phyloP scores from a whole-genome alignment of 2,888 invertebrate species.

The Apantesis nais region DNA sequence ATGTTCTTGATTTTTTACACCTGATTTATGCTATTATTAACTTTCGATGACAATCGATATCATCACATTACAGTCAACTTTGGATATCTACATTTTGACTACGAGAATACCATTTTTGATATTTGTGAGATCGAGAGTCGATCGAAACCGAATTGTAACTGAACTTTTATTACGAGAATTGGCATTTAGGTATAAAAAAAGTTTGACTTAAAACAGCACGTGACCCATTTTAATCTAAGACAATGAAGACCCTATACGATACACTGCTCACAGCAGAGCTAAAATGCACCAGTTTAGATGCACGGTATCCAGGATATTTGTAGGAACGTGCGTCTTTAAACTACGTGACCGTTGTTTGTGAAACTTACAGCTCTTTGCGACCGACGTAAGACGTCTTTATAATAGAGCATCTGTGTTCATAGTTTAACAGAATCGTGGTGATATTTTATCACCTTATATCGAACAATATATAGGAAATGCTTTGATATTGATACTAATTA shows the following conservation, averaged over 20 bases:
- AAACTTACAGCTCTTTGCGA: conserved; percentile 5
- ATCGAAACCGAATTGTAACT: no score
- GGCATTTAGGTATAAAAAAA: background rate
- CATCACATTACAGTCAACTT: no score
- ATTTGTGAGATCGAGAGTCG: no score
- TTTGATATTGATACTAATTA: no score
- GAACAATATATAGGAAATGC: no score
- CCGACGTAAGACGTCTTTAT: background rate
- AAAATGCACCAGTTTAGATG: background rate
- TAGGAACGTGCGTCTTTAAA: conserved; percentile 6
- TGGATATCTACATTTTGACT: no score
- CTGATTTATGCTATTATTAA: no score
- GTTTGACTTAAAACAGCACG: background rate
- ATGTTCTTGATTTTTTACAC: no score
- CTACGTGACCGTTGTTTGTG: conserved; percentile 14
- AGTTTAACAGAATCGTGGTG: background rate
- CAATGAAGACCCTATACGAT: background rate
- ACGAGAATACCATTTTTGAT: no score
- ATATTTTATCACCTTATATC: background rate
- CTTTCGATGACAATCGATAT: no score
- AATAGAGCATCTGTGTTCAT: background rate
- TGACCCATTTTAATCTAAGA: background rate
- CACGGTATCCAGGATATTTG: background rate
- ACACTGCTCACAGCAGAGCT: background rate
- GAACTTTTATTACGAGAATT: no score